Base-by-base conservation (phyloP, 2,888 invertebrate species). In the Osmoderma eremita region DNA sequence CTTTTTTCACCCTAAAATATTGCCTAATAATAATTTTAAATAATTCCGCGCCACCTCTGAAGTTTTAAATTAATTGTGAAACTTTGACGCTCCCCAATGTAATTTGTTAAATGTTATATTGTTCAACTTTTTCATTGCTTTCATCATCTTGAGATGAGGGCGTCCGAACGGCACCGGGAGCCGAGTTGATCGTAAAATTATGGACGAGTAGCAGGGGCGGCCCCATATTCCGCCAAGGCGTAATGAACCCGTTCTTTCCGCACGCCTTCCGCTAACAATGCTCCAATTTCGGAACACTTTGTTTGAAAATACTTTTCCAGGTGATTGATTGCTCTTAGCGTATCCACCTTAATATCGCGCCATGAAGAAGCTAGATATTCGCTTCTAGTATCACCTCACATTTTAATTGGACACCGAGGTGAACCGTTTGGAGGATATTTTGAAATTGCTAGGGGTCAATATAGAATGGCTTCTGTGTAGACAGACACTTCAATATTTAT, bases 21-120 rank as follows among this genome's bases (percentile, higher is more conserved):
- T 53, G 41, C 64, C 51, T 53, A 64, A 64, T 64, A 64, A 64
- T 64, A 64, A 64, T 64, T 64, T 64, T 53, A 64, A 64, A 64
- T 64, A 61, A 61, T 45, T 42, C 24, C 2, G 8, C 20, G 24
- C 53, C 22, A 22, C 63, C 51, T 18, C n/a, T n/a, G 13, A 64
- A 64, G 53, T 51, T 64, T 63, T 64, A 64, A 64, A 64, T 64
- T 64, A 64, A 64, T 64, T 64, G 64, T 53, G 30, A 36, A 64
- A 64, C 42, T 64, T 64, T 53, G 64, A 64, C 53, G 50, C 51
- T 42, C 53, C 22, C 42, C 42, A 42, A 41, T 53, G 53, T 64
- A 64, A 64, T 64, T 64, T 64, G 64, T 64, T 64, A 64, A 64
- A 64, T 53, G 64, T 39, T 64, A 64, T 45, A 64, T 64, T 64